These are phyloP conservation scores for Drosophila anceps DNA, from an alignment of 2,888 invertebrate genomes.

Conservation along the genomic window DNA sequence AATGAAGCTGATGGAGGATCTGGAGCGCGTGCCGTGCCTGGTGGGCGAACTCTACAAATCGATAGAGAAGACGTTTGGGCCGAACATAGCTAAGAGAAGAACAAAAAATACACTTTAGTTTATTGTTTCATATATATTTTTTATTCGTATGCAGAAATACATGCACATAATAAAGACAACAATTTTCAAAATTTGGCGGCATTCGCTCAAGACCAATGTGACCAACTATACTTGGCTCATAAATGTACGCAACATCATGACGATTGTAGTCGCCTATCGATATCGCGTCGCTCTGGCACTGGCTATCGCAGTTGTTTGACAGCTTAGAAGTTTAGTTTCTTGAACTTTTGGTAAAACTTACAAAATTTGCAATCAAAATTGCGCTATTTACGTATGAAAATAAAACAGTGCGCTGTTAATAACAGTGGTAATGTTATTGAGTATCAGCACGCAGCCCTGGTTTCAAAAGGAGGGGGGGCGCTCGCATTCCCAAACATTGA, in stretches of 20 bases:
- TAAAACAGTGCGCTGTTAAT: slow-evolving; percentile 30
- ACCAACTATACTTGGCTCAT: slow-evolving; percentile 21
- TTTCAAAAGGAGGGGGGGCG: slow-evolving; percentile 56
- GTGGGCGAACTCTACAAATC: slow-evolving; percentile 70
- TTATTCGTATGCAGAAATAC: neutral
- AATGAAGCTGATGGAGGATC: slow-evolving; percentile 76
- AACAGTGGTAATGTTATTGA: slow-evolving; percentile 25
- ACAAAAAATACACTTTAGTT: neutral
- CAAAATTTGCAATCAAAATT: neutral
- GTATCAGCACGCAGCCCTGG: slow-evolving; percentile 34
- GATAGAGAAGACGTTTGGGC: neutral
- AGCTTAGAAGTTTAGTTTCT: neutral
- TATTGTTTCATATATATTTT: slow-evolving; percentile 12
- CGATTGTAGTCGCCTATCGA: neutral
- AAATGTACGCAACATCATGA: no score
- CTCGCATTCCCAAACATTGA: slow-evolving; percentile 69
- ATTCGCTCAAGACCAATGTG: slow-evolving; percentile 8
- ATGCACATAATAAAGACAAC: slow-evolving; percentile 15
- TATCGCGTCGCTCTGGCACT: neutral
- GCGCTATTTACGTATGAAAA: neutral
- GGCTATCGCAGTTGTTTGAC: neutral
- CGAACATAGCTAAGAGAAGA: neutral
- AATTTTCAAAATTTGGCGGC: neutral
- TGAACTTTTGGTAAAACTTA: neutral
- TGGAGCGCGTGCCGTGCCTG: slow-evolving; percentile 71